Base-by-base conservation (phyloP, 2,113 vertebrate species). In the Amphiprion percula region DNA sequence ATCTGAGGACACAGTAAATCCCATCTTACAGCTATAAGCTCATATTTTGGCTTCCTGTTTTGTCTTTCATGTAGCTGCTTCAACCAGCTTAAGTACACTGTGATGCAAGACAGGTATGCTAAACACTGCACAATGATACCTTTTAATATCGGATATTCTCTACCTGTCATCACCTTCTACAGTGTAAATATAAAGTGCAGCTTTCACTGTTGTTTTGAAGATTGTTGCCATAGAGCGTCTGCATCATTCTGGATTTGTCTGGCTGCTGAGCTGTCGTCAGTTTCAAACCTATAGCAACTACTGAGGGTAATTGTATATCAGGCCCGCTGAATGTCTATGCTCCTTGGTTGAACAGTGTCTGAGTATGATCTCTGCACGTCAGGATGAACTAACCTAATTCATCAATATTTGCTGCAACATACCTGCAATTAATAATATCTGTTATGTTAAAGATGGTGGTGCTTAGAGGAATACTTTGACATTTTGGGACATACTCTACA, bases 141-240 rank as follows among this genome's bases (percentile, higher is more conserved):
- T 11, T 41, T 58, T 17, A 50, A 41, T 17, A 64, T 11, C 24
- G n/a, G 23, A 68, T 59, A 21, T 68, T 39, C 64, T 64, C 47
- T 3, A 8, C 30, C 7, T 65, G 10, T 73, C 63, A 82, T 61
- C 24, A 3, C 46, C 26, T 47, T 67, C 6, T 19, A 1, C 9
- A 23, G 1, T 58, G 52, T 69, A 26, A 46, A 44, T 9, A 53
- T 21, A 68, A 59, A 44, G 26, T n/a, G 66, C n/a, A 65, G 59
- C 64, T 50, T 59, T 28, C 5, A 0, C 19, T 58, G 16, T 68
- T 68, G 54, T 30, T 79, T 26, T 1, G 30, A 5, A 55, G 30
- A 53, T 28, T 41, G 68, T 82, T 80, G 49, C 72, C 79, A 74
- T 77, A 26, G 82, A 12, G 7, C 26, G 49, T 44, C 37, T 55